These are phyloP conservation scores for Sphaerodactylus townsendi DNA, from an alignment of 2,113 vertebrate genomes.

Conservation along the genomic window DNA sequence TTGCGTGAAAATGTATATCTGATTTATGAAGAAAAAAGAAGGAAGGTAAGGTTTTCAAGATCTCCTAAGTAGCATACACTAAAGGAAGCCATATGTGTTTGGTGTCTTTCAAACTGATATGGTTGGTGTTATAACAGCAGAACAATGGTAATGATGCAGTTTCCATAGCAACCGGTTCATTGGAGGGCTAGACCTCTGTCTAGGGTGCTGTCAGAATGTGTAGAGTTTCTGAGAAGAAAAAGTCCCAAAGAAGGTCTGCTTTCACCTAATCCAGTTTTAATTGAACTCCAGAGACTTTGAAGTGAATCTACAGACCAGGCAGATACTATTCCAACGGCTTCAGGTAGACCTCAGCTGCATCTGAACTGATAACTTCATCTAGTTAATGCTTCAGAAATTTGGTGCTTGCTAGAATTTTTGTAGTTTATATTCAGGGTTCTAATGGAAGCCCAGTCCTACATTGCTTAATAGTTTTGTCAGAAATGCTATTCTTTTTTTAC, in stretches of 20 bases:
- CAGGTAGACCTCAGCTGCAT: constrained; percentile 77
- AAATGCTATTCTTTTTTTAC: background rate
- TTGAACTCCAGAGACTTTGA: constrained; percentile 99
- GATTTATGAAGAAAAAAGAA: background rate
- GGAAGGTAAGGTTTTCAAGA: background rate
- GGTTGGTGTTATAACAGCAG: constrained; percentile 58
- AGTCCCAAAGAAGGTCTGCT: constrained; percentile 75
- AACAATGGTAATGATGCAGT: constrained; percentile 69
- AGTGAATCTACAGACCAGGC: constrained; percentile 86
- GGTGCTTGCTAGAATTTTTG: constrained; percentile 12
- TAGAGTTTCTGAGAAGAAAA: constrained; percentile 73
- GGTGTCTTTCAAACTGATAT: constrained; percentile 62
- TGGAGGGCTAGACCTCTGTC: constrained; percentile 77
- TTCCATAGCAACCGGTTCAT: constrained; percentile 79
- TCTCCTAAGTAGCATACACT: constrained; percentile 17
- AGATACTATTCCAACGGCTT: constrained; percentile 73
- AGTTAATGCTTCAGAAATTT: constrained; percentile 77
- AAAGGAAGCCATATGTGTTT: constrained; percentile 40
- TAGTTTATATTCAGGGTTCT: constrained; percentile 6
- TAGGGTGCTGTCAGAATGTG: constrained; percentile 77
- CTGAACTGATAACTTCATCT: constrained; percentile 65
- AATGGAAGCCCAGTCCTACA: background rate
- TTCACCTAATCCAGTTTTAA: constrained; percentile 97
- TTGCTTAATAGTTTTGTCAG: fast-evolving
- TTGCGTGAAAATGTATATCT: constrained; percentile 6